These are phyloP conservation scores for Phasianus colchicus DNA, from an alignment of 2,113 vertebrate species.

Conservation along the genomic window DNA sequence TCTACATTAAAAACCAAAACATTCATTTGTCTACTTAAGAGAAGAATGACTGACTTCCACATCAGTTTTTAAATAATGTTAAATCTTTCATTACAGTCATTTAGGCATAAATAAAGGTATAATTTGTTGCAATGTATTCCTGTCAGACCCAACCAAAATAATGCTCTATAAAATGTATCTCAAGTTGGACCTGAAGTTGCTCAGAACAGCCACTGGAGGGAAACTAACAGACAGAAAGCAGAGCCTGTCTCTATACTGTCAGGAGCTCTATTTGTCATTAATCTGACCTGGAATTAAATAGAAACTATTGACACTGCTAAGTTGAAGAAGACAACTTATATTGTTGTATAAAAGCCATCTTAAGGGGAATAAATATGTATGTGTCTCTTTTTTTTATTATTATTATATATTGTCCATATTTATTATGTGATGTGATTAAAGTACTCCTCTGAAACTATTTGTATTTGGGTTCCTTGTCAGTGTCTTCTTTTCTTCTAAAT, in stretches of 20 bases:
- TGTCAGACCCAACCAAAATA: neutral
- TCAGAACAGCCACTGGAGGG: conserved; percentile 25
- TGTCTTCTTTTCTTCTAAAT: neutral
- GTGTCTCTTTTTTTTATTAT: no score
- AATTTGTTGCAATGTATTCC: neutral
- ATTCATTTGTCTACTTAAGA: neutral
- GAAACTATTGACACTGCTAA: neutral
- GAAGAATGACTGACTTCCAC: neutral
- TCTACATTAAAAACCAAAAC: neutral
- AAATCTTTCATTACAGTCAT: neutral
- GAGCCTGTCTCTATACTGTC: neutral
- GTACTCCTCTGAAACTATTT: neutral
- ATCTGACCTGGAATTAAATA: neutral
- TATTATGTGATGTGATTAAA: neutral
- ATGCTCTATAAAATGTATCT: neutral
- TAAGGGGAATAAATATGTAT: neutral
- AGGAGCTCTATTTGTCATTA: neutral
- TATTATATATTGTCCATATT: neutral
- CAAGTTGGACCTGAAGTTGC: neutral
- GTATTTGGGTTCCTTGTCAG: neutral
- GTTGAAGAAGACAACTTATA: neutral
- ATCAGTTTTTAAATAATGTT: neutral
- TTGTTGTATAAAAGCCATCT: neutral
- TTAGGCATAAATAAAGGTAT: neutral
- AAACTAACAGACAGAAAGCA: conserved; percentile 2